These are phyloP conservation scores for Halichoerus grypus DNA, from an alignment of 2,113 vertebrate genomes.

Conservation along the genomic window DNA sequence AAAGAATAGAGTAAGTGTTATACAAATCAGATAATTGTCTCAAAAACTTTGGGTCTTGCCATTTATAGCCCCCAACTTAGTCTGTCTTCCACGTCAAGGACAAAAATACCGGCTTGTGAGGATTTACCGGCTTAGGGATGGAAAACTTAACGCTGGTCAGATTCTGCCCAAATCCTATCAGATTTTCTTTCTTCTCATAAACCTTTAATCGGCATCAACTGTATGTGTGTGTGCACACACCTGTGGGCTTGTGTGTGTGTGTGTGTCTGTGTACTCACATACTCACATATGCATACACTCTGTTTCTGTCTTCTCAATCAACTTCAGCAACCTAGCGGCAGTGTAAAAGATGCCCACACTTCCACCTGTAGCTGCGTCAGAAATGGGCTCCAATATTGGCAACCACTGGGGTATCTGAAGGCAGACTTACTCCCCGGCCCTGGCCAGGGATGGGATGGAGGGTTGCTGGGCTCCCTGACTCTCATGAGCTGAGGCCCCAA, in stretches of 20 bases:
- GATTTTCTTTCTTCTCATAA: conserved; percentile 91
- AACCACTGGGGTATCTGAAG: not conserved
- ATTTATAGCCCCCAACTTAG: conserved; percentile 82
- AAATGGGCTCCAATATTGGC: conserved; percentile 62
- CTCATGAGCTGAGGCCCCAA: not conserved
- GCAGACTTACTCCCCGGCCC: not conserved
- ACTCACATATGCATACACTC: not conserved
- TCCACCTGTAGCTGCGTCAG: conserved; percentile 78
- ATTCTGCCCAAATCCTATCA: conserved; percentile 91
- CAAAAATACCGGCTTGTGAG: conserved; percentile 87
- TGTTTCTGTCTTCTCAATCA: not conserved
- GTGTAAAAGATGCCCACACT: conserved; percentile 75
- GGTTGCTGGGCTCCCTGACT: not conserved
- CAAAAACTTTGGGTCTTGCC: conserved; percentile 82
- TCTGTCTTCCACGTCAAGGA: conserved; percentile 80
- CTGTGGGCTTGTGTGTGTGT: not conserved
- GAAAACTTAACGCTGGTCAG: conserved; percentile 90
- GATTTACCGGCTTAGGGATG: conserved; percentile 90
- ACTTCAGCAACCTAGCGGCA: conserved; percentile 80
- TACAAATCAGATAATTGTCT: conserved; percentile 88
- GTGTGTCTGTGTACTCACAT: not conserved
- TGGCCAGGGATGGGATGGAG: not conserved
- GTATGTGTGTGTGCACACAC: not conserved
- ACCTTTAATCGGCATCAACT: conserved; percentile 89
- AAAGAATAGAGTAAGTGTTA: conserved; percentile 86